Base-by-base conservation (phyloP, 2,113 vertebrate genomes). In the Entelurus aequoreus region DNA sequence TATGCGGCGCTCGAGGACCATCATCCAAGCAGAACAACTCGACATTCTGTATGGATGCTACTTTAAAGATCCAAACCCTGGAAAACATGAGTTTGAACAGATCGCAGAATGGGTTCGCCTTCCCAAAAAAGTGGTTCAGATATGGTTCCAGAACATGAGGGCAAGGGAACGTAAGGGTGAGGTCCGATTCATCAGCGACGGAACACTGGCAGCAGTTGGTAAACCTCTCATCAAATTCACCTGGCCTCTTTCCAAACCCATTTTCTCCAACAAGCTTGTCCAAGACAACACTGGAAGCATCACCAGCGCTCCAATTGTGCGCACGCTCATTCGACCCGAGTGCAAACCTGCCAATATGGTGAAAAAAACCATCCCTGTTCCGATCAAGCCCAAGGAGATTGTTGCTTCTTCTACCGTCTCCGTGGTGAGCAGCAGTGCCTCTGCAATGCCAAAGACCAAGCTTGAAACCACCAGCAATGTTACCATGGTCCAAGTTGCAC, bases 131-230 rank as follows among this genome's bases (percentile, higher is more conserved):
- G 94, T 96, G 15, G 94, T 96, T 10, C 94, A 96, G 83, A 94
- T 96, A 71, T 96, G 94, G 94, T 96, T 96, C 82, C 94, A 96
- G 84, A 96, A 96, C 65, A 95, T 94, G 86, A 89, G 94, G 60
- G 94, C 94, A 7, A 88, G 94, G 13, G 94, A 95, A 56, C 88
- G 94, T 14, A 96, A 95, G 76, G 94, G 94, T 6, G 93, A 95
- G 63, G 93, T 96, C 49, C 88, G 94, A 38, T 92, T 92, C 47
- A 89, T 92, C 53, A 90, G 91, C 5, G 88, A 90, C 5, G 90
- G 90, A 60, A 90, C 89, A 11, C 69, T 91, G 71, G 89, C 91
- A 19, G 88, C 90, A 1, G 88, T 91, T 14, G 90, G 88, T 5
- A 92, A 92, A 69, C 90, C 91, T 46, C 88, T 91, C 36, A 90